A percentile compares a stretch with the other conserved stretches of the same genome.
These are phyloP conservation scores for Betta splendens DNA, from an alignment of 2,797 vertebrate species.

Conservation along the genomic window DNA sequence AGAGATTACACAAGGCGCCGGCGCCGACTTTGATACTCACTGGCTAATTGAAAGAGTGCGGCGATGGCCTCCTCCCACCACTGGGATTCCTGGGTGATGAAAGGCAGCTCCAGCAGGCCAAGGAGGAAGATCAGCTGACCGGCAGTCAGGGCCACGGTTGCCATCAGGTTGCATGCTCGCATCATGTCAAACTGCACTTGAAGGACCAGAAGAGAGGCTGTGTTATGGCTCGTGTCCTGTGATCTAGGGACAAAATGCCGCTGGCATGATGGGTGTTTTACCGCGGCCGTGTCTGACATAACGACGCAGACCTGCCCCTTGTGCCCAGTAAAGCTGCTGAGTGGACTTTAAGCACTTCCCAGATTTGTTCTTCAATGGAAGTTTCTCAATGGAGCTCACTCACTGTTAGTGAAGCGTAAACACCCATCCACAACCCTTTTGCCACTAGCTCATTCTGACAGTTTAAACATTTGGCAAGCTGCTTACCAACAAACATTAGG, in stretches of 20 bases:
- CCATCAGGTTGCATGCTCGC: slow-evolving; percentile 97
- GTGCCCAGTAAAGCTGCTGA: slow-evolving; percentile 23
- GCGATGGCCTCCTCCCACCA: slow-evolving; percentile 99
- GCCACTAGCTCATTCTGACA: neutral
- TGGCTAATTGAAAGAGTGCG: slow-evolving; percentile 95
- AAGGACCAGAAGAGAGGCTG: slow-evolving; percentile 40
- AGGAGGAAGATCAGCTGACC: slow-evolving; percentile 96
- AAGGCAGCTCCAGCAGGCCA: slow-evolving; percentile 88
- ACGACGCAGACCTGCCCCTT: slow-evolving; percentile 26
- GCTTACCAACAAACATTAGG: too few relatives aligned
- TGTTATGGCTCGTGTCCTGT: slow-evolving; percentile 39
- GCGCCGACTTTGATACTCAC: slow-evolving; percentile 83
- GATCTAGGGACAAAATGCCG: neutral
- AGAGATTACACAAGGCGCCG: neutral
- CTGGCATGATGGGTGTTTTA: neutral
- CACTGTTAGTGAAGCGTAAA: slow-evolving; percentile 16
- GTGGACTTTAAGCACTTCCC: slow-evolving; percentile 28
- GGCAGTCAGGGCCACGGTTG: slow-evolving; percentile 89
- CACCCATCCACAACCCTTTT: slow-evolving; percentile 5
- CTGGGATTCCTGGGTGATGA: slow-evolving; percentile 90
- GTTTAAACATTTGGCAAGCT: too few relatives aligned
- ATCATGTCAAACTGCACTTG: slow-evolving; percentile 99
- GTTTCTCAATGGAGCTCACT: slow-evolving; percentile 47
- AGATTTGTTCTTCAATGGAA: slow-evolving; percentile 50
- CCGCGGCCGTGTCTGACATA: slow-evolving; percentile 20